Evolutionary conservation across 2,797 vertebrate species (phyloP).

Genomic region (Melopsittacus undulatus): DNA sequence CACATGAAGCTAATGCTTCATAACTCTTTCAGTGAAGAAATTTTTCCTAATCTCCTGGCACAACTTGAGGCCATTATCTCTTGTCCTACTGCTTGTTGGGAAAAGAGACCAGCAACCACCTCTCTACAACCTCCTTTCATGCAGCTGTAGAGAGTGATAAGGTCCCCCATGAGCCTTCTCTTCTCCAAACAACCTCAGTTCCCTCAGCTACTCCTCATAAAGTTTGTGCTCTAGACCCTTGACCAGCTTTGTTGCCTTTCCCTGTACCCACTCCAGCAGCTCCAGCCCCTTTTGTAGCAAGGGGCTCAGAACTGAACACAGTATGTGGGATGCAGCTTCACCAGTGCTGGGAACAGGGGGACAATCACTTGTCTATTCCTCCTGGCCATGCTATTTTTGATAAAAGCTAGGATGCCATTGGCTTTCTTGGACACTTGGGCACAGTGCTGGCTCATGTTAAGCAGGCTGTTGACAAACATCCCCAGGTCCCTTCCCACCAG

Average conservation of each 20-base stretch:
- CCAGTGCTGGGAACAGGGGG: no score
- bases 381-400: neutral
- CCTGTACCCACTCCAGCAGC: neutral
- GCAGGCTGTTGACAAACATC: neutral
- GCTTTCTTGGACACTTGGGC: neutral
- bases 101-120: neutral
- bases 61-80: neutral
- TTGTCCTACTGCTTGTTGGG: neutral
- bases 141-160: neutral
- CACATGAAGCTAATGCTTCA: neutral
- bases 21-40: neutral
- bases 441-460: neutral
- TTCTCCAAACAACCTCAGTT: neutral
- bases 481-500: rapidly evolving
- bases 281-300: neutral
- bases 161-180: neutral
- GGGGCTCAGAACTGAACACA: neutral
- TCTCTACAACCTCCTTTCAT: neutral
- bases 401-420: neutral
- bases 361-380: neutral
- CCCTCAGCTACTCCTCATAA: neutral
- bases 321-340: neutral
- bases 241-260: neutral
- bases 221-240: neutral
- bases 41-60: neutral